Base-by-base conservation (phyloP, 2,797 vertebrate genomes). In the Anolis apletophallus region DNA sequence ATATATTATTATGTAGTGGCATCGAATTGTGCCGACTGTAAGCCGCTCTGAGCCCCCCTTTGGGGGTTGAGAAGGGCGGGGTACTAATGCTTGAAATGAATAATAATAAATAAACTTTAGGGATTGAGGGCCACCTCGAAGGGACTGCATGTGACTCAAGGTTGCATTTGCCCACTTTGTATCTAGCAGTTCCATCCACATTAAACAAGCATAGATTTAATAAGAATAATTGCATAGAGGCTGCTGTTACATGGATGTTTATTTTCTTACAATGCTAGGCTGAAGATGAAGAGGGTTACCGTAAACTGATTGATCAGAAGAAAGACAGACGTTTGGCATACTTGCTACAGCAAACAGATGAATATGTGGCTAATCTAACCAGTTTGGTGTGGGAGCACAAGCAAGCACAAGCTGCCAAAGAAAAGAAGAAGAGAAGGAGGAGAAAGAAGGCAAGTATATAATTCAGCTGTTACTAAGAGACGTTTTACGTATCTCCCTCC, bases 221-320 rank as follows among this genome's bases (percentile, higher is more conserved):
- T 14, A 21, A 52, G 34, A 57, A 12, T 6, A 17, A 32, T 14
- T 71, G 5, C 23, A 52, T 32, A 59, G 32, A 32, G 9, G 1
- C 21, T 80, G 74, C 13, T 17, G 2, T 61, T 5, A 11, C 8
- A 19, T 40, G 4, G 14, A 8, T 85, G 26, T 54, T 29, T 0
- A 80, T 40, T 87, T 3, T n/a, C 89, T 74, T 86, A 14, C 85
- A 26, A 92, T 84, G 6, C 21, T 91, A 99, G 98, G 98, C 98
- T 64, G 99, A 99, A 95, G 98, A 99, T 93, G 98, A 99, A 94
- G 99, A 99, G 90, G 98, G 99, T 36, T 99, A 99, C 87, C 95
- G 99, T 86, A 97, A 97, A 61, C 93, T 97, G 81, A 98, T 98
- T 64, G 97, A 98, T 90, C 97, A 97, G 61, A 97, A 97, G 94